Evolutionary conservation across 2,113 vertebrate genomes (phyloP).

Genomic region (Caloenas nicobarica): DNA sequence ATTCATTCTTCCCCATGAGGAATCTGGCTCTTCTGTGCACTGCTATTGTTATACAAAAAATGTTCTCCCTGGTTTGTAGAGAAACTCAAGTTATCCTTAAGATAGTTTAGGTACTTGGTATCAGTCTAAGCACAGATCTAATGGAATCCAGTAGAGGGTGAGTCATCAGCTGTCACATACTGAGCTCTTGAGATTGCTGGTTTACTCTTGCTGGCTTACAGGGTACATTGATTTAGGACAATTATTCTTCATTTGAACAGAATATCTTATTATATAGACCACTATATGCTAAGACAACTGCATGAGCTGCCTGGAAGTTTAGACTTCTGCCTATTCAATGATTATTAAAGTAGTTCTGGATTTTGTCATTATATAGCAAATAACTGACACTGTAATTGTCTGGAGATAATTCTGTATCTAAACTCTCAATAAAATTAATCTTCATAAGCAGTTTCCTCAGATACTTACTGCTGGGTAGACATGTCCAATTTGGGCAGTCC

Average conservation of each 20-base stretch:
- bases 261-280: neutral
- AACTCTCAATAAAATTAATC: neutral
- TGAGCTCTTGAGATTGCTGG: neutral
- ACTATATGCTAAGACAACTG: neutral
- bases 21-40: neutral
- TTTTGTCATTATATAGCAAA: neutral
- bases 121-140: neutral
- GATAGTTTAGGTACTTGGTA: neutral
- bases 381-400: neutral
- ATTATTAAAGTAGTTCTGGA: neutral
- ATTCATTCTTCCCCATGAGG: neutral
- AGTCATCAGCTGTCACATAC: neutral
- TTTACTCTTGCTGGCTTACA: neutral
- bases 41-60: neutral
- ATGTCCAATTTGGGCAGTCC: conserved; percentile 92
- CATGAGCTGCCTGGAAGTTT: neutral
- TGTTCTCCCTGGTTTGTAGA: neutral
- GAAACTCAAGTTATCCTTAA: neutral
- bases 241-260: neutral
- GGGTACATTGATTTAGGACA: neutral
- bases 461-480: conserved; percentile 96
- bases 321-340: neutral
- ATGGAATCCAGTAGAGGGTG: neutral
- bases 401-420: neutral
- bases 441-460: neutral